phyloP scores from a whole-genome alignment of 2,888 invertebrate species.

The Spodoptera littoralis region DNA sequence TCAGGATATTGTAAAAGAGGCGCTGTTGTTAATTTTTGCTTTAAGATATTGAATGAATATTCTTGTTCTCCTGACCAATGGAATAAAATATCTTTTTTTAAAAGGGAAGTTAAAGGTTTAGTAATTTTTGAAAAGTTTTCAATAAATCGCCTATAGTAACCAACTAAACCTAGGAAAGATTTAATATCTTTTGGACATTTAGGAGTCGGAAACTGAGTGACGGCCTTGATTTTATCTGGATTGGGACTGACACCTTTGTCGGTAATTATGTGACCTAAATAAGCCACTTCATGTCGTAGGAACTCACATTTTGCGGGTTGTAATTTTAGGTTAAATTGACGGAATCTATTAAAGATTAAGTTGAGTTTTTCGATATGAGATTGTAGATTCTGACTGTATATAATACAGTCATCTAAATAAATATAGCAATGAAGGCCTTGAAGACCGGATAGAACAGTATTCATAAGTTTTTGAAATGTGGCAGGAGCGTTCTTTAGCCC shows the following conservation, averaged over 20 bases:
- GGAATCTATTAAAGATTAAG: conserved; percentile 4
- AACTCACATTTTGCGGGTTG: conserved; percentile 4
- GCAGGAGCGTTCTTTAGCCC: too few species aligned
- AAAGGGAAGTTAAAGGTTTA: conserved; percentile 2
- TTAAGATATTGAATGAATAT: neutral
- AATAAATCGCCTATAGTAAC: conserved; percentile 1
- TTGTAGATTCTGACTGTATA: conserved; percentile 5
- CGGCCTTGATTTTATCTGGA: conserved; percentile 10
- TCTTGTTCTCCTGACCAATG: neutral
- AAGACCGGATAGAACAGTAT: too few species aligned
- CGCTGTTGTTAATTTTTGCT: neutral
- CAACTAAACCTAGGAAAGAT: neutral
- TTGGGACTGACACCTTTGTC: conserved; percentile 5
- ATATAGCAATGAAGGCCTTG: too few species aligned
- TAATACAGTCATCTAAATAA: conserved; percentile 1
- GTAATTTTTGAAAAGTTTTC: neutral
- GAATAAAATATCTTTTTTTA: conserved; percentile 1
- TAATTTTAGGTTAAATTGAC: conserved; percentile 2
- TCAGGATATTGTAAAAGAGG: too few species aligned
- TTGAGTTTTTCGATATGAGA: conserved; percentile 3
- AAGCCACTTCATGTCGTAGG: neutral
- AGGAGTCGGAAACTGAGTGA: conserved; percentile 2
- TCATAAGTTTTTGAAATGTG: too few species aligned
- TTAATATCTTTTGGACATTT: neutral
- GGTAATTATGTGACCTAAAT: conserved; percentile 4